phyloP scores from a whole-genome alignment of 2,888 invertebrate species.

The Arctia plantaginis region DNA sequence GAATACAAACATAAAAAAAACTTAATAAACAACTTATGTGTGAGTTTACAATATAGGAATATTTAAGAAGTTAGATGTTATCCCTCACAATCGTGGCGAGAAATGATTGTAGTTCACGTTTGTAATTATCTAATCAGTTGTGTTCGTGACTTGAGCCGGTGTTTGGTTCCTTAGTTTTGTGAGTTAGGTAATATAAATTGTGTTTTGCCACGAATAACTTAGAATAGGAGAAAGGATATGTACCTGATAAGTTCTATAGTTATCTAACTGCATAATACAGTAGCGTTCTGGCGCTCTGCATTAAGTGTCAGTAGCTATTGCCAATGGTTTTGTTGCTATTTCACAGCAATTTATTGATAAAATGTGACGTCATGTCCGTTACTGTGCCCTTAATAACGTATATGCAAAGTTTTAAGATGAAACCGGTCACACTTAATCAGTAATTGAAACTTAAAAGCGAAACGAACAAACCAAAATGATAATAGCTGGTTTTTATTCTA shows the following conservation, averaged over 20 bases:
- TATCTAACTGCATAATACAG: not conserved
- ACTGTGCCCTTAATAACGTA: not conserved
- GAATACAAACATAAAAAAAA: not conserved
- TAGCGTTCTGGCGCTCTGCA: not conserved
- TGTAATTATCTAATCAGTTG: not conserved
- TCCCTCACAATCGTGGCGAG: not conserved
- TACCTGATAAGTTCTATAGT: not conserved
- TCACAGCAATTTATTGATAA: not conserved
- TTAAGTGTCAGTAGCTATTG: not conserved
- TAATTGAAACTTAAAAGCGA: not conserved
- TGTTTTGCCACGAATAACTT: not conserved
- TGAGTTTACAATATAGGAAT: not conserved
- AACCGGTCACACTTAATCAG: not conserved
- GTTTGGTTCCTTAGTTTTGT: not conserved
- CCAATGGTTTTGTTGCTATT: not conserved
- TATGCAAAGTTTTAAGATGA: no score
- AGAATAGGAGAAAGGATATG: not conserved
- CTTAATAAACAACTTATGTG: not conserved
- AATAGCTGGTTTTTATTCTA: not conserved
- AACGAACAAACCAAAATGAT: not conserved
- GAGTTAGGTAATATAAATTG: not conserved
- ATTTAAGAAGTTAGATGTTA: not conserved
- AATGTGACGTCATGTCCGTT: not conserved
- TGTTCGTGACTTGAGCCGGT: not conserved
- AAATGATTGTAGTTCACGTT: not conserved